Base-by-base conservation (phyloP, 2,113 vertebrate genomes). In the Calyptommatus sinebrachiatus region DNA sequence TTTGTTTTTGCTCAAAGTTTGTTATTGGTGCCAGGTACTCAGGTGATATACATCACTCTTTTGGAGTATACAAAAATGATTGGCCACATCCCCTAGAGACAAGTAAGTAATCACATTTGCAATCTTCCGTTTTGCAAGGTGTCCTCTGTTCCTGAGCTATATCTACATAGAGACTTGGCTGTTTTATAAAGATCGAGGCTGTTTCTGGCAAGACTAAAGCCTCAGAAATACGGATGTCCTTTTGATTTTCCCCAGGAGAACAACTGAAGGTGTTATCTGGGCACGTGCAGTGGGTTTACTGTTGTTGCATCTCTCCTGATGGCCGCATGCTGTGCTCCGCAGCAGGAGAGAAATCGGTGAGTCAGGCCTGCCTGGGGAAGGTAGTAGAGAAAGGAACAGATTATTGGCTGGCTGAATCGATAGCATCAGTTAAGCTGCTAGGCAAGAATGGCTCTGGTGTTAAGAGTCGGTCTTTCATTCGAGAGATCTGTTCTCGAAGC, bases 251-350 rank as follows among this genome's bases (percentile, higher is more conserved):
- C 83, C 69, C 79, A 99, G 98, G 96, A 77, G 96, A 95, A 84
- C 95, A 95, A 88, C 93, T 96, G n/a, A 97, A 97, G 86, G 96
- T 98, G 86, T 90, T 99, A 3, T 94, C 91, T 0, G 97, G 97
- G 83, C 98, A 99, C 0, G 93, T 95, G 81, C 96, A 97, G 85
- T 99, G 98, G 98, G 96, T 99, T 71, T 98, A 97, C 87, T 96
- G 96, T 94, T 99, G 97, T 88, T 94, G 96, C 77, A 93, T 99
- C 60, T 99, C 98, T 2, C 95, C 98, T 0, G 97, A 99, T 92
- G 97, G 97, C 89, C 98, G 96, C 86, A 97, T 99, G 97, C 94
- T 99, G 14, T 98, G 97, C 1, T 99, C 98, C 0, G 97, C 96
- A 0, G 97, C 97, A 0, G 96, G 97, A 1, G 96, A 97, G 85